These are phyloP conservation scores for Eremophila alpestris DNA, from an alignment of 2,797 vertebrate species.

Conservation along the genomic window DNA sequence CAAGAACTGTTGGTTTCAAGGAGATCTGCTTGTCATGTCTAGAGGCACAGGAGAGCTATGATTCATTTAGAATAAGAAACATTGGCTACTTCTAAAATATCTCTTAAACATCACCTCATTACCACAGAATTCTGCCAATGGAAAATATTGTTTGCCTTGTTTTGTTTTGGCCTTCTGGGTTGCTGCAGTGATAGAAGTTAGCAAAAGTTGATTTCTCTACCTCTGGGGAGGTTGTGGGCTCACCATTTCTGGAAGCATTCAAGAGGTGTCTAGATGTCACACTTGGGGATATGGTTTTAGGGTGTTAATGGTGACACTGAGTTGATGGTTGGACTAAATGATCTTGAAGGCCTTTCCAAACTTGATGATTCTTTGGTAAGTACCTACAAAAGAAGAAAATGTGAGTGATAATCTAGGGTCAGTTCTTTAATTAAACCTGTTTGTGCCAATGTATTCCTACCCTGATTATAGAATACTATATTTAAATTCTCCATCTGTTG, in stretches of 20 bases:
- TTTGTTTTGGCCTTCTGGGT: background rate
- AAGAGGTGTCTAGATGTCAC: background rate
- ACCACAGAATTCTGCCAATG: background rate
- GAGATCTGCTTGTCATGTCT: background rate
- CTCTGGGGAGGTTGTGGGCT: background rate
- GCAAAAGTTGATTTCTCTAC: background rate
- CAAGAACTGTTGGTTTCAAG: background rate
- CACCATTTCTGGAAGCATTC: background rate
- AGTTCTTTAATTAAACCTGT: background rate
- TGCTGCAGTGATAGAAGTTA: background rate
- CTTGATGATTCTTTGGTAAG: background rate
- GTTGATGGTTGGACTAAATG: background rate
- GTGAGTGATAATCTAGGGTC: background rate
- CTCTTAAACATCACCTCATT: background rate
- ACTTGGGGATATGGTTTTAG: background rate
- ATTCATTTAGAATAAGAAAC: background rate
- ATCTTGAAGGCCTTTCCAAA: background rate
- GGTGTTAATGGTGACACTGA: background rate
- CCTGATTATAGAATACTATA: background rate
- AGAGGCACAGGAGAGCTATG: background rate
- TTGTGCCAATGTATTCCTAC: background rate
- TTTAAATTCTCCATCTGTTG: background rate
- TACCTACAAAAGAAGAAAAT: background rate
- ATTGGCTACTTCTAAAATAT: background rate
- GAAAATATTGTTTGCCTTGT: background rate